Conservation (phyloP, 2,797 vertebrate species). For the Peromyscus eremicus region DNA sequence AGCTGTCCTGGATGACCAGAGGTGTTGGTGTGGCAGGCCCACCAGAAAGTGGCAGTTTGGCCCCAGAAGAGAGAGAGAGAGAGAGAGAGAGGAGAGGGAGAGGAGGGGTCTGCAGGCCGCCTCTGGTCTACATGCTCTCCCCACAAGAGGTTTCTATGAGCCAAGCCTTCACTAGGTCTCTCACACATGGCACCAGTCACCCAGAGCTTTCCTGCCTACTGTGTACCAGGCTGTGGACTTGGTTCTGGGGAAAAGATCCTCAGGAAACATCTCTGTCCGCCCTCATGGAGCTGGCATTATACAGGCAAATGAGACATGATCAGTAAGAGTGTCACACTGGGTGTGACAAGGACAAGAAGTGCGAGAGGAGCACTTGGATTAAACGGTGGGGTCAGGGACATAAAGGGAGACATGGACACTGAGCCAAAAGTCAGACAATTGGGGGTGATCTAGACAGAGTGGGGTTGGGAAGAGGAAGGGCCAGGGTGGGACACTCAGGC, state of each 20-base stretch:
- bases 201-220: background rate
- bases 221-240: background rate
- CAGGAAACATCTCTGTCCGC: background rate
- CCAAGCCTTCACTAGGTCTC: background rate
- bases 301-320: background rate
- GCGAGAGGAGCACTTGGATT: rapidly evolving
- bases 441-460: background rate
- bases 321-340: background rate
- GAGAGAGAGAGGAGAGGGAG: background rate
- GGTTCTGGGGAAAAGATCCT: background rate
- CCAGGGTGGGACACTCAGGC: background rate
- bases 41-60: too few species aligned
- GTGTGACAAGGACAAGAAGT: background rate
- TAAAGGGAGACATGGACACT: background rate
- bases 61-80: too few species aligned
- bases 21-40: background rate
- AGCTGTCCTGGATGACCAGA: background rate
- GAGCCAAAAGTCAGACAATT: background rate
- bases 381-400: background rate
- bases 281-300: rapidly evolving
- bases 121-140: rapidly evolving
- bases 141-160: background rate
- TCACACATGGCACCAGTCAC: background rate
- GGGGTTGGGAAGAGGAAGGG: background rate
- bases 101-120: background rate